phyloP scores from a whole-genome alignment of 2,113 vertebrate genomes.

The Saguinus midas region DNA sequence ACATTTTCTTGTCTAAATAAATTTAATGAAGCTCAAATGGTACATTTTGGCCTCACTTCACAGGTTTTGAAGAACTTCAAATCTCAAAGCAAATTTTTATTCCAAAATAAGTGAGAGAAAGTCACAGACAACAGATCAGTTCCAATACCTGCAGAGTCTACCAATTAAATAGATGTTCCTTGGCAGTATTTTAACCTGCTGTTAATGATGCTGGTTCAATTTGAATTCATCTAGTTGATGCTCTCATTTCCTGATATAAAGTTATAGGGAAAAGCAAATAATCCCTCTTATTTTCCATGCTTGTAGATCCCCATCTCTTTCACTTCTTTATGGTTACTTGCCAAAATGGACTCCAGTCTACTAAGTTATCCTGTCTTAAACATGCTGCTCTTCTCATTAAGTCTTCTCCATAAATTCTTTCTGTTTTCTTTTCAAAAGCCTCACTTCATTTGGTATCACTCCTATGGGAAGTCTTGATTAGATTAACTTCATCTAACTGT shows the following conservation, averaged over 20 bases:
- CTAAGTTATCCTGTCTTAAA: background rate
- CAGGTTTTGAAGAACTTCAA: background rate
- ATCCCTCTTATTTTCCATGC: background rate
- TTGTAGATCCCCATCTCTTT: background rate
- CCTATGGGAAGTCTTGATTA: background rate
- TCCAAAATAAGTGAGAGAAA: background rate
- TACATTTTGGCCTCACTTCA: slow-evolving; percentile 32
- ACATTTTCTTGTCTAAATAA: slow-evolving; percentile 49
- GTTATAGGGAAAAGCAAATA: background rate
- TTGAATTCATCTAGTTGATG: background rate
- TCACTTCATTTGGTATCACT: background rate
- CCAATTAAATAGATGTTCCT: background rate
- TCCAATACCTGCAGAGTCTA: background rate
- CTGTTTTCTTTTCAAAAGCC: background rate
- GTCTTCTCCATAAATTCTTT: background rate
- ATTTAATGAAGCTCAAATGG: background rate
- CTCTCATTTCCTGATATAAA: background rate
- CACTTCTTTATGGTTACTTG: background rate
- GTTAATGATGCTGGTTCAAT: background rate
- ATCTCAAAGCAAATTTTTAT: slow-evolving; percentile 28
- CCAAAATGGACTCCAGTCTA: background rate
- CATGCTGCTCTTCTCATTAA: background rate
- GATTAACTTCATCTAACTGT: background rate
- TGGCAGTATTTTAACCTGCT: background rate
- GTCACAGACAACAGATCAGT: background rate